phyloP scores from a whole-genome alignment of 2,888 invertebrate genomes.

The Helleia helle region DNA sequence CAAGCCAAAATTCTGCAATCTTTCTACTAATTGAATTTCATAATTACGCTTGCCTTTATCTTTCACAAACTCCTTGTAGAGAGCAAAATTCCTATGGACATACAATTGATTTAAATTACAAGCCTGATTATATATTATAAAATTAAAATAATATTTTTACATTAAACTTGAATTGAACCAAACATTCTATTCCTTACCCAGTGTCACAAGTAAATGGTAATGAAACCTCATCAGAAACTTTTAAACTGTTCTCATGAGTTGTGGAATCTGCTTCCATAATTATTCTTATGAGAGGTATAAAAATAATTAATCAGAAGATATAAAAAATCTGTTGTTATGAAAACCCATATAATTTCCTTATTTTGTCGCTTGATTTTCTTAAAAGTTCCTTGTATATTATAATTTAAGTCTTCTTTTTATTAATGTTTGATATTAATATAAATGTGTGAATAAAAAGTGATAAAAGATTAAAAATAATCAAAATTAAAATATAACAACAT shows the following conservation, averaged over 20 bases:
- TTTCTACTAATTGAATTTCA: conserved; percentile 45
- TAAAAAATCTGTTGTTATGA: background rate
- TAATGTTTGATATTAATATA: background rate
- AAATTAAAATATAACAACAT: background rate
- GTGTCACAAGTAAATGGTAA: conserved; percentile 45
- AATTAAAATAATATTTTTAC: background rate
- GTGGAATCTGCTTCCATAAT: conserved; percentile 68
- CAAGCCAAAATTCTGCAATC: conserved; percentile 44
- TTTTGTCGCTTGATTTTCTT: background rate
- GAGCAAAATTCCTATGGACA: conserved; percentile 39
- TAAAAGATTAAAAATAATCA: background rate
- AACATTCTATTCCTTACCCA: conserved; percentile 30
- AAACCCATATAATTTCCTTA: background rate
- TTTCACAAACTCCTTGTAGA: conserved; percentile 39
- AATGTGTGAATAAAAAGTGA: background rate
- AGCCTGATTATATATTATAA: too few relatives aligned
- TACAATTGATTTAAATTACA: too few relatives aligned
- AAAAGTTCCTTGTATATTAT: too few relatives aligned
- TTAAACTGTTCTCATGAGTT: conserved; percentile 42
- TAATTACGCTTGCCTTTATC: conserved; percentile 32
- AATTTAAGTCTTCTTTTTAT: background rate
- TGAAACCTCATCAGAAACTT: conserved; percentile 29
- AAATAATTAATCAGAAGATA: background rate
- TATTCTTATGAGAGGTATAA: background rate
- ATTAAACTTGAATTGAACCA: background rate